These are phyloP conservation scores for Netelia melanura DNA, from an alignment of 2,888 invertebrate genomes.

Conservation along the genomic window DNA sequence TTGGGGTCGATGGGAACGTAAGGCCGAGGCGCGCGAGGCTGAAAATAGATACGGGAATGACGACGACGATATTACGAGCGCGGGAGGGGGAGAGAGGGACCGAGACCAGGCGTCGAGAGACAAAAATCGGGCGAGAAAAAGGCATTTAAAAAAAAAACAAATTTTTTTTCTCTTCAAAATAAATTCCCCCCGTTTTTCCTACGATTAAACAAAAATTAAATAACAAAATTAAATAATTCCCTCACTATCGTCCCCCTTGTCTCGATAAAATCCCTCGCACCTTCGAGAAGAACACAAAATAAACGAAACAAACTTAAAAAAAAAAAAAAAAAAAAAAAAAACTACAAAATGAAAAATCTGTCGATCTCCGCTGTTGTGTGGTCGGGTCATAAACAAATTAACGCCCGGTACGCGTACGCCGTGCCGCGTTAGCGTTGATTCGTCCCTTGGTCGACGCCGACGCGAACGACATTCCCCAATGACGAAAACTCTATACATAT, in stretches of 20 bases:
- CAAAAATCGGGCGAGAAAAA: not conserved
- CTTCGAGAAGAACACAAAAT: not conserved
- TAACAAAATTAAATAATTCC: too few relatives aligned
- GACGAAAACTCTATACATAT: not conserved
- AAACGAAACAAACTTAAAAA: not conserved
- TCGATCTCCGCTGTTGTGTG: constrained; percentile 2
- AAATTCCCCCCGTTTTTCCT: too few relatives aligned
- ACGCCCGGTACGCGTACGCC: not conserved
- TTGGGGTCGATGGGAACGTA: constrained; percentile 60
- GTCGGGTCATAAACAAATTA: constrained; percentile 41
- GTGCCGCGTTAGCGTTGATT: constrained; percentile 16
- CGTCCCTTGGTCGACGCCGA: not conserved
- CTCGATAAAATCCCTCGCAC: too few relatives aligned
- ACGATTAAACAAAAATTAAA: too few relatives aligned
- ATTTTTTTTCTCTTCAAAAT: too few relatives aligned
- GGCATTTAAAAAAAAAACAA: not conserved
- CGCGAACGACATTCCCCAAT: not conserved
- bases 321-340: not conserved
- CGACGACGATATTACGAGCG: constrained; percentile 35
- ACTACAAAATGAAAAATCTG: not conserved
- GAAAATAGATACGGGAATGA: constrained; percentile 55
- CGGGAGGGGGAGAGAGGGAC: not conserved
- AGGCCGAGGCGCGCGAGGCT: constrained; percentile 39
- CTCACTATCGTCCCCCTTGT: too few relatives aligned
- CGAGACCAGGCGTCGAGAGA: not conserved